Evolutionary conservation across 2,797 vertebrate genomes (phyloP).

Genomic region (Hippocampus kuda): DNA sequence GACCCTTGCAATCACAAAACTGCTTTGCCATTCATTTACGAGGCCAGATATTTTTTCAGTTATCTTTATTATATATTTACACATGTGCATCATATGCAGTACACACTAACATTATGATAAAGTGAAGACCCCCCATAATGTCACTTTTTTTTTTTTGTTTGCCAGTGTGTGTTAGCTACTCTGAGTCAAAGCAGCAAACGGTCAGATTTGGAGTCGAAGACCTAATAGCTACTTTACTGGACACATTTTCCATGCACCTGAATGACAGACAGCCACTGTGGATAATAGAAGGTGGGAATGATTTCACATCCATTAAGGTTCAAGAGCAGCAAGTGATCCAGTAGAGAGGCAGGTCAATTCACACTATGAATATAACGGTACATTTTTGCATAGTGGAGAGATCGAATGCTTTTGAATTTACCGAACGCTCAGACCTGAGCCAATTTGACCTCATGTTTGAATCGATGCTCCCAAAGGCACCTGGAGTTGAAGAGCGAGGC

Average conservation of each 20-base stretch:
- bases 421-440: not conserved
- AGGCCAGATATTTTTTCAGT: slow-evolving; percentile 13
- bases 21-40: slow-evolving; percentile 14
- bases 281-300: slow-evolving; percentile 8
- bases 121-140: slow-evolving; percentile 8
- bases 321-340: slow-evolving; percentile 5
- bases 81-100: not conserved
- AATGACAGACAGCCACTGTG: slow-evolving; percentile 22
- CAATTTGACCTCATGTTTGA: not conserved
- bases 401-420: not conserved
- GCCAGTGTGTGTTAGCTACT: slow-evolving; percentile 40
- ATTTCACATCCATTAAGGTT: slow-evolving; percentile 12
- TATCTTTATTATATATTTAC: not conserved
- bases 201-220: slow-evolving; percentile 39
- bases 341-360: not conserved
- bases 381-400: not conserved
- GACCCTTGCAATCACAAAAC: slow-evolving; percentile 7
- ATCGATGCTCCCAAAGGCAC: not conserved
- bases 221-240: slow-evolving; percentile 22
- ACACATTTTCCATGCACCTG: slow-evolving; percentile 26
- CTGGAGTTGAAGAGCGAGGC: not conserved
- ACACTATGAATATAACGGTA: not conserved
- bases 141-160: slow-evolving; percentile 24
- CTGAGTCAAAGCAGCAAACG: slow-evolving; percentile 23
- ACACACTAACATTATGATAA: slow-evolving; percentile 28